A percentile compares a stretch with the other conserved stretches of the same genome.
Conservation (phyloP, 2,113 vertebrate species). For the Cyprinodon brontotheroides region DNA sequence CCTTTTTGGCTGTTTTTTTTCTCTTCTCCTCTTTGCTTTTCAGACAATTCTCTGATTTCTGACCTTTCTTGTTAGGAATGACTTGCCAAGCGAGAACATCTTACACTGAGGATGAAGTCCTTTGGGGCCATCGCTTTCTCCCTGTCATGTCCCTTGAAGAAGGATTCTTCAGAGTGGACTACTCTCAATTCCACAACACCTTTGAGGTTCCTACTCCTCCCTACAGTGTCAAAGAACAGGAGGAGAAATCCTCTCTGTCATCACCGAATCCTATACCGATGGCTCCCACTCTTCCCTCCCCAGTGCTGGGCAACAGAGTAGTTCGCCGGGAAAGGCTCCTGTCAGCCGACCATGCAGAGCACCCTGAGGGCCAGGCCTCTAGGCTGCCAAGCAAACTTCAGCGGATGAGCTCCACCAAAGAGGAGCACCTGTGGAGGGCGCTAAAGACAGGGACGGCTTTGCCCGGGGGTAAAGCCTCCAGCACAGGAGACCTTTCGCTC, state of each 20-base stretch:
- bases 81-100: slow-evolving; percentile 90
- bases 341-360: slow-evolving; percentile 77
- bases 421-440: slow-evolving; percentile 74
- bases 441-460: slow-evolving; percentile 61
- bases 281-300: slow-evolving; percentile 62
- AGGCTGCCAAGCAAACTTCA: slow-evolving; percentile 84
- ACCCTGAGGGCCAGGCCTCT: slow-evolving; percentile 68
- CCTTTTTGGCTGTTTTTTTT: slow-evolving; percentile 8
- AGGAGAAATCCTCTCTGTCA: slow-evolving; percentile 80
- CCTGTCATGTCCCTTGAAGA: slow-evolving; percentile 91
- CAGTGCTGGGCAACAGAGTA: slow-evolving; percentile 49
- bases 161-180: slow-evolving; percentile 91
- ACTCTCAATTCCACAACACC: slow-evolving; percentile 89
- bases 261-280: slow-evolving; percentile 67
- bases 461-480: slow-evolving; percentile 79
- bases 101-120: slow-evolving; percentile 89
- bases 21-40: slow-evolving; percentile 8
- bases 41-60: slow-evolving; percentile 9
- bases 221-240: slow-evolving; percentile 87
- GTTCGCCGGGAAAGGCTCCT: slow-evolving; percentile 77
- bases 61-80: slow-evolving; percentile 79
- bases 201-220: slow-evolving; percentile 89
- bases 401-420: slow-evolving; percentile 81
- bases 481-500: slow-evolving; percentile 82
- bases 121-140: slow-evolving; percentile 90